Evolutionary conservation across 2,888 invertebrate species (phyloP), one percentile per base, ranked within the genome.

Genomic region (Caenorhabditis macrosperma): DNA sequence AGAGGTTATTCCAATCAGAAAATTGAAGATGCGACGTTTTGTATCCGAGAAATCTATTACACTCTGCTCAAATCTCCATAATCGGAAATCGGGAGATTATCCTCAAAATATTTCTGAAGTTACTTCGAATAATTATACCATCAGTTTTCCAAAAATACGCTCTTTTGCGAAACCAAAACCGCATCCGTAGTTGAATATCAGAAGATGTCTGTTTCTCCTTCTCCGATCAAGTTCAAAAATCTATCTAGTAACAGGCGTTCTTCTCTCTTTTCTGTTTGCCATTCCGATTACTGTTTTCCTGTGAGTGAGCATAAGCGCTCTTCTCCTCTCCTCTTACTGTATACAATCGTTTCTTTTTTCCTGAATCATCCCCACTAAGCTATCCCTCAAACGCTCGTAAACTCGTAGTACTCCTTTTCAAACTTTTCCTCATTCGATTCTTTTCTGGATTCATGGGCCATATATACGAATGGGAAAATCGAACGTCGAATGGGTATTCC

Each of bases 201-300:
- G n/a, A n/a, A n/a, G n/a, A n/a, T n/a, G n/a, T n/a, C n/a, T n/a
- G n/a, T n/a, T 12, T 60, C 20, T 41, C 41, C 0, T 15, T 28
- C 12, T 38, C 44, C 20, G n/a, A 22, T 30, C 35, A 30, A 41
- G n/a, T 71, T 61, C 54, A 28, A 48, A 63, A 54, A 52, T 17
- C 35, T 66, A 22, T 50, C 44, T 61, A n/a, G 48, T 48, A 61
- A 55, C 48, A 38, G 35, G 30, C 44, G 46, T 48, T 44, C 48
- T 15, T 48, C 38, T 26, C 46, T 44, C 55, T 52, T 55, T 55
- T 26, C 59, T 74, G 15, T 74, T 74, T 74, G 74, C 50, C 64
- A 64, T 64, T 74, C 74, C 59, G 74, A 64, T 74, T 64, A 64
- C 64, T 64, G 59, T 63, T 55, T 64, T 72, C n/a, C 48, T 71